Percentiles rank a stretch among this genome's conserved stretches.
phyloP scores from a whole-genome alignment of 2,797 vertebrate species.

The Tapirus indicus region DNA sequence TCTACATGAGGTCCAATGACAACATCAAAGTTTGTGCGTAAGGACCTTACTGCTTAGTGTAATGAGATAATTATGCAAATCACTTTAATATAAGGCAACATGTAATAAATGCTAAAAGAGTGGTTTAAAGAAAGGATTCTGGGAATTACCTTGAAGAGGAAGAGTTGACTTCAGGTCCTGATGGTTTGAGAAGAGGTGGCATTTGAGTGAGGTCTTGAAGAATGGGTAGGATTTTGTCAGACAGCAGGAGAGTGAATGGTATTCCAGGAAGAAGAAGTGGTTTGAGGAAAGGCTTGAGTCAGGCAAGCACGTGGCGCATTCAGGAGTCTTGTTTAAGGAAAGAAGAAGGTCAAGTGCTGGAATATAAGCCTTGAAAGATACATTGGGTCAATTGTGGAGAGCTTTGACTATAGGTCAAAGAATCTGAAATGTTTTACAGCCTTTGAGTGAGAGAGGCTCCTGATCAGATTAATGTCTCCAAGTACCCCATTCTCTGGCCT shows the following conservation, averaged over 20 bases:
- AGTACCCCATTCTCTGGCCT: neutral
- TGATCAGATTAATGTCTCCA: neutral
- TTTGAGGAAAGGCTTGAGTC: neutral
- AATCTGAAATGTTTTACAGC: neutral
- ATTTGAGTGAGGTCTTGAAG: neutral
- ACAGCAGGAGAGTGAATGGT: neutral
- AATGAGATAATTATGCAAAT: neutral
- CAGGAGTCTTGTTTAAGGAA: neutral
- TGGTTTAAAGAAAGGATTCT: neutral
- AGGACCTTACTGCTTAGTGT: neutral
- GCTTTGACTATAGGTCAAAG: neutral
- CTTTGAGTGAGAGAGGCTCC: neutral
- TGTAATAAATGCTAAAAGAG: slow-evolving; percentile 15
- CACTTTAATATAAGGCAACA: neutral
- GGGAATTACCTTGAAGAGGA: neutral
- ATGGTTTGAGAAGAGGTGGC: neutral
- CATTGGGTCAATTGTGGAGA: neutral
- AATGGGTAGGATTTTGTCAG: neutral
- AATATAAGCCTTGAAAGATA: neutral
- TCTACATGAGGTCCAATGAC: neutral
- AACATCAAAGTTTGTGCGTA: neutral
- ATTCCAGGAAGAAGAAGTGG: neutral
- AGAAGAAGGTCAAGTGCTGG: neutral
- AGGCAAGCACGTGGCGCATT: neutral
- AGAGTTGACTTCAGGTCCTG: neutral